Evolutionary conservation across 1,140 invertebrate species (phyloP).

Genomic region (Bradysia coprophila): DNA sequence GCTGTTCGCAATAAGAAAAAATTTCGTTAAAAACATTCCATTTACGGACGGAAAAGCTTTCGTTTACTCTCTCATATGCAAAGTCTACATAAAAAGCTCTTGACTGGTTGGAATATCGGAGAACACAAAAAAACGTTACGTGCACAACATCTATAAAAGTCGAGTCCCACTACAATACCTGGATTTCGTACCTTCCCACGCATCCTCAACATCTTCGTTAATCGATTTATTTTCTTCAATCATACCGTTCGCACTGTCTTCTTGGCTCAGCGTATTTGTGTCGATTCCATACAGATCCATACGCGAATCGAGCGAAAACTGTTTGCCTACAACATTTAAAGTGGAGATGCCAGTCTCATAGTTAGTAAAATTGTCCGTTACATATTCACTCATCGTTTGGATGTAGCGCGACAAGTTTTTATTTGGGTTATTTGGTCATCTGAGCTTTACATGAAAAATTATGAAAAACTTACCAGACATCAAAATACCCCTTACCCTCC

Average conservation of each 20-base stretch:
- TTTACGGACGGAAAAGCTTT: not conserved
- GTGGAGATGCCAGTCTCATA: not conserved
- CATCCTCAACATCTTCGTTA: slow-evolving; percentile 18
- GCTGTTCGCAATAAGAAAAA: not conserved
- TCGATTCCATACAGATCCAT: slow-evolving; percentile 46
- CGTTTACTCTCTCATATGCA: not conserved
- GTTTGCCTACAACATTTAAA: slow-evolving; percentile 26
- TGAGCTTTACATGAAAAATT: no score
- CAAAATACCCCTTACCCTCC: slow-evolving; percentile 67
- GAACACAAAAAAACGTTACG: not conserved
- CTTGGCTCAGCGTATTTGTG: not conserved
- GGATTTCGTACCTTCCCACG: slow-evolving; percentile 22
- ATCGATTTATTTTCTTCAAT: slow-evolving; percentile 8
- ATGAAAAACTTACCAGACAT: slow-evolving; percentile 44
- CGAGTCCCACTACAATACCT: slow-evolving; percentile 11
- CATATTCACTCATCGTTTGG: not conserved
- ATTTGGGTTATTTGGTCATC: not conserved
- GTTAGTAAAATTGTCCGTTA: not conserved
- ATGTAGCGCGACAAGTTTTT: not conserved
- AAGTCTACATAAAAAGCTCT: not conserved
- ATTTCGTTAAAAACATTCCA: not conserved
- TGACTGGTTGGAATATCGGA: not conserved
- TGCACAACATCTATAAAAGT: not conserved
- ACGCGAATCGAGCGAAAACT: slow-evolving; percentile 77
- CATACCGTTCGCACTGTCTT: not conserved